Evolutionary conservation across 1,140 invertebrate genomes (phyloP).

Genomic region (Calosoma granatense): DNA sequence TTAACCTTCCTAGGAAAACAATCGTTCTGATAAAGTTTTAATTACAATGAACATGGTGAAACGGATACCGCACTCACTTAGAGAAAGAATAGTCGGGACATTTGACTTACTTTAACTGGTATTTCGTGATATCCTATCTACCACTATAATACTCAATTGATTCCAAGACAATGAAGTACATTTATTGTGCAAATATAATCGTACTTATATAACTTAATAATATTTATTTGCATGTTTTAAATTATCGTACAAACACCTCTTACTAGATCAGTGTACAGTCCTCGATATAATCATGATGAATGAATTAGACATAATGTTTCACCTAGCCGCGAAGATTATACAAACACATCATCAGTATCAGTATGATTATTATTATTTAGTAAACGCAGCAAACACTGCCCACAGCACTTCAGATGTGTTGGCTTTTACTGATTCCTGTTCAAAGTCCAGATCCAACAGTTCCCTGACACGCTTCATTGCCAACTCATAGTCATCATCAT

Average conservation of each 20-base stretch:
- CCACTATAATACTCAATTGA: background rate
- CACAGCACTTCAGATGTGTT: constrained; percentile 90
- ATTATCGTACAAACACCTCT: background rate
- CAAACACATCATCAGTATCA: background rate
- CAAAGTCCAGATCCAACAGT: constrained; percentile 92
- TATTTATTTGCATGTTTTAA: constrained; percentile 2
- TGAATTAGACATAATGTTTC: background rate
- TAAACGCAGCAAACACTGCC: constrained; percentile 97
- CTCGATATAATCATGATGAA: background rate
- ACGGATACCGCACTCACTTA: no score
- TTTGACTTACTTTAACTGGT: no score
- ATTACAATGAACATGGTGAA: no score
- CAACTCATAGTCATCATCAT: constrained; percentile 97
- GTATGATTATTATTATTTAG: constrained; percentile 60
- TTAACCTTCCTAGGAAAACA: background rate
- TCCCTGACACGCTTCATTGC: constrained; percentile 94
- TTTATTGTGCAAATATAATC: constrained; percentile 5
- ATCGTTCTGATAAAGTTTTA: background rate
- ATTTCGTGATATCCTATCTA: background rate
- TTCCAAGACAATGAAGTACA: background rate
- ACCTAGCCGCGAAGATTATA: background rate
- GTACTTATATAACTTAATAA: background rate
- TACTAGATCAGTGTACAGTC: no score
- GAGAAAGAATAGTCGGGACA: no score
- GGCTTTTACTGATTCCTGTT: constrained; percentile 80